Evolutionary conservation across 2,113 vertebrate species (phyloP), one percentile per base, ranked within the genome.

Genomic region (Hoplias malabaricus): DNA sequence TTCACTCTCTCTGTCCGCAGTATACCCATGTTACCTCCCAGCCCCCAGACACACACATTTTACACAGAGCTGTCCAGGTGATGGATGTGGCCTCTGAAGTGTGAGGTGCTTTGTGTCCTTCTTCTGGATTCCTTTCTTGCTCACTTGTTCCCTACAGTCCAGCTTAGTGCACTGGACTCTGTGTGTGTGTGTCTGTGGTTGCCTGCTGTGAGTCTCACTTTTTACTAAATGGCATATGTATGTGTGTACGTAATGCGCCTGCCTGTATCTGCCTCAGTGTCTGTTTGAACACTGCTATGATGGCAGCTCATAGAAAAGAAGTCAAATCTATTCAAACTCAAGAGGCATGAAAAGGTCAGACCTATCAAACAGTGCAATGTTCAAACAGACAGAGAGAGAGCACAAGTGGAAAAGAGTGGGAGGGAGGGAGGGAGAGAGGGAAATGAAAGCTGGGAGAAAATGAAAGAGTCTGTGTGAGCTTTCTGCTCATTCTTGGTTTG

Each of bases 311-410:
- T 56, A 73, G 75, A 70, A 75, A 56, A 34, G 29, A 10, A 78
- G 75, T 78, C 75, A 78, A 82, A 82, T 69, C 69, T 82, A 65
- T 82, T 78, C 54, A 74, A 74, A 78, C 71, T 69, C 65, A 65
- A 78, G 63, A 82, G 57, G 63, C 69, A 73, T 27, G 71, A 57
- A 78, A 82, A 82, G 75, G 76, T 78, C 80, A 78, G 54, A n/a
- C 7, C 71, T 61, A 62, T 82, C 80, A 78, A 56, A 78, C 65
- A 65, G 46, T 42, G 38, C 75, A 78, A 57, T 78, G 59, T 69
- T 74, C 36, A 78, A 54, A 82, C 62, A 78, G 27, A 74, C 36
- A 56, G 33, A 38, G 43, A 68, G 61, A 25, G 21, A 33, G 23
- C 8, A 25, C n/a, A 25, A 23, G 25, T 53, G 31, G n/a, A 53